These are phyloP conservation scores for Todiramphus chloris DNA, from an alignment of 2,113 vertebrate genomes.

Conservation along the genomic window DNA sequence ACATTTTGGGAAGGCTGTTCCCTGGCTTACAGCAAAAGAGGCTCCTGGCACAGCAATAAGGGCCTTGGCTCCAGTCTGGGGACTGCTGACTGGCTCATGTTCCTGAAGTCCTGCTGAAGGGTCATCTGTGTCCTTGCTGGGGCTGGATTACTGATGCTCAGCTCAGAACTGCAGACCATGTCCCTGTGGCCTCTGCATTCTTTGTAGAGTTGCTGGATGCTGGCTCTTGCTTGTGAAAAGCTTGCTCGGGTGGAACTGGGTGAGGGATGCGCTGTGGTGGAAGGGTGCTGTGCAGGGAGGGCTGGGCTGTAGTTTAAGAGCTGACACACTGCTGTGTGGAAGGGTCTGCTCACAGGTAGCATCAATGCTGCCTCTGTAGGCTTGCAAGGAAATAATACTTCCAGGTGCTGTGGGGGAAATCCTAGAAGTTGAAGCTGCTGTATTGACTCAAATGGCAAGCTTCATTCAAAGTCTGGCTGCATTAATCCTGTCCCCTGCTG, in stretches of 20 bases:
- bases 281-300: background rate
- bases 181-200: fast-evolving
- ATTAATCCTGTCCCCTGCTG: background rate
- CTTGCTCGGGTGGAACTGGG: background rate
- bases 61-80: background rate
- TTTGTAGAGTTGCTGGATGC: background rate
- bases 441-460: background rate
- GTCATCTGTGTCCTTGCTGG: background rate
- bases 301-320: background rate
- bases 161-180: fast-evolving
- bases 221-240: background rate
- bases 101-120: background rate
- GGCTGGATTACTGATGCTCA: background rate
- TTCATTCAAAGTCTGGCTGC: background rate
- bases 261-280: background rate
- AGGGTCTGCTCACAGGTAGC: background rate
- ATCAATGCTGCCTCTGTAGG: fast-evolving
- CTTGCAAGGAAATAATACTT: background rate
- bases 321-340: background rate
- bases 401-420: background rate
- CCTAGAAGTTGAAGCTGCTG: background rate
- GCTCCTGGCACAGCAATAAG: background rate
- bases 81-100: background rate
- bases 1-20: background rate
- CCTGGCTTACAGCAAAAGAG: background rate